A percentile compares a stretch with the other conserved stretches of the same genome.
phyloP scores from a whole-genome alignment of 2,888 invertebrate genomes.

The Ctena decussata region DNA sequence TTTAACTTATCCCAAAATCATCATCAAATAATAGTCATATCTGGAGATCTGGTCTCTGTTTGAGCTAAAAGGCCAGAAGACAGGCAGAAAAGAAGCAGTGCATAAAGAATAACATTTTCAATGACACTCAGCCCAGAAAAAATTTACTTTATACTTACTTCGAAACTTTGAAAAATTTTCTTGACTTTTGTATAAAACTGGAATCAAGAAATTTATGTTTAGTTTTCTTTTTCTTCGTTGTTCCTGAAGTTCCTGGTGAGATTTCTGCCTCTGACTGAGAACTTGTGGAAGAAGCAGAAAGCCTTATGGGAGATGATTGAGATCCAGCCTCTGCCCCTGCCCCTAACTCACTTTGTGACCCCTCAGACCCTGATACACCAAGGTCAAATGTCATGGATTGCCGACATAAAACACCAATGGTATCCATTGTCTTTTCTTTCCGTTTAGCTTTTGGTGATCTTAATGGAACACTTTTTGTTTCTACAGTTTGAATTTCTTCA shows the following conservation, averaged over 20 bases:
- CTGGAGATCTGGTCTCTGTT: too few relatives aligned
- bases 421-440: constrained; percentile 78
- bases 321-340: constrained; percentile 56
- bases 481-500: constrained; percentile 32
- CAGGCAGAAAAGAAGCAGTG: too few relatives aligned
- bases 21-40: too few relatives aligned
- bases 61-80: too few relatives aligned
- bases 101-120: too few relatives aligned
- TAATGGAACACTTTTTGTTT: constrained; percentile 40
- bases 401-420: constrained; percentile 83
- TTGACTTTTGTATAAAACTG: constrained; percentile 84
- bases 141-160: constrained; percentile 80
- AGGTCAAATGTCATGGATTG: constrained; percentile 84
- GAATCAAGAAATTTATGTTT: constrained; percentile 79
- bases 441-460: constrained; percentile 68
- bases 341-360: constrained; percentile 39
- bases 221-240: constrained; percentile 76
- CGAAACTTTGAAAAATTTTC: constrained; percentile 85
- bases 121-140: neutral
- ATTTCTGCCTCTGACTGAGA: constrained; percentile 75
- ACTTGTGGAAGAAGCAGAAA: constrained; percentile 68
- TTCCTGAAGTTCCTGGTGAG: constrained; percentile 54
- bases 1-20: too few relatives aligned
- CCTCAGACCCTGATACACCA: constrained; percentile 73
- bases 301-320: constrained; percentile 65